Evolutionary conservation across 1,140 invertebrate genomes (phyloP), one percentile per base, ranked within the genome.

Genomic region (Coelopa frigida): DNA sequence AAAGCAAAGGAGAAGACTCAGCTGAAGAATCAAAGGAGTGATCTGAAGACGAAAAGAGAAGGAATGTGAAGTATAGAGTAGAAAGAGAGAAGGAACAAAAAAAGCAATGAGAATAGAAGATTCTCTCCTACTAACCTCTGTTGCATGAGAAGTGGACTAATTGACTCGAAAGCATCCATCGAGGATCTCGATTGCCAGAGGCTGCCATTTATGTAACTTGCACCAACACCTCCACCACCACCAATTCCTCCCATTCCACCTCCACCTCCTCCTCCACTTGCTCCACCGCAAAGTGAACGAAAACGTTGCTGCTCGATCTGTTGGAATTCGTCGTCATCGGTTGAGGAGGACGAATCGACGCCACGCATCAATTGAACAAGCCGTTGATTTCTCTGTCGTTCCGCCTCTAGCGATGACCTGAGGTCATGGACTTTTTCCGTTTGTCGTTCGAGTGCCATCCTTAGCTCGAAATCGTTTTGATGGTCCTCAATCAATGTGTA

Each of bases 81-180:
- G n/a, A n/a, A n/a, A n/a, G n/a, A n/a, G n/a, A n/a, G n/a, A n/a
- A n/a, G n/a, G n/a, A n/a, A n/a, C n/a, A n/a, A n/a, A n/a, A n/a
- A n/a, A n/a, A n/a, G n/a, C n/a, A n/a, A n/a, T n/a, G n/a, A n/a
- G n/a, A n/a, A n/a, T n/a, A n/a, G n/a, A n/a, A n/a, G n/a, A n/a
- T n/a, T n/a, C n/a, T n/a, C n/a, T n/a, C n/a, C n/a, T n/a, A n/a
- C 56, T 49, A 18, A 65, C 62, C 62, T 60, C n/a, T 65, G 62
- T 27, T 66, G 62, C 62, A 65, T 66, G 3, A 65, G 48, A 21
- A 65, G 15, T 1, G 62, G 62, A 53, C 62, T 65, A 8, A 65
- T 65, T 5, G 59, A 62, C 3, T 50, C 53, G 22, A 49, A 43
- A 5, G 29, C 31, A n/a, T 32, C 18, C 3, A 29, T 41, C 18